Evolutionary conservation across 2,113 vertebrate species (phyloP), one percentile per base, ranked within the genome.

Genomic region (Sakesphorus luctuosus): DNA sequence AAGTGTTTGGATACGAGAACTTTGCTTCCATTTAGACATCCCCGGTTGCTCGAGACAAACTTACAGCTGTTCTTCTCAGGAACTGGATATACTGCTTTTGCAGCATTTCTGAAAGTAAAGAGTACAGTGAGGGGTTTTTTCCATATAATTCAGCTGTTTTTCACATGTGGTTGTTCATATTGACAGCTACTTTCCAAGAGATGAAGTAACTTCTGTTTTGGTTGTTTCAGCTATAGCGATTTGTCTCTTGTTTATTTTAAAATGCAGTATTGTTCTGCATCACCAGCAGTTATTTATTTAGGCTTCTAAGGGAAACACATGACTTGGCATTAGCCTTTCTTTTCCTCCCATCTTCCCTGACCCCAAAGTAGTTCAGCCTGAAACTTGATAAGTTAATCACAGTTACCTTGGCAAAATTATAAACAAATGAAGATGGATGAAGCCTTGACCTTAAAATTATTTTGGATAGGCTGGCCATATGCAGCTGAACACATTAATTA

Each of bases 321-420:
- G 74, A 65, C 44, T 90, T 90, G 12, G 46, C 84, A 17, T 87
- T 92, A 94, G 67, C 52, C 56, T 96, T 93, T 91, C 79, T 88
- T 84, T 80, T 76, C 73, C 21, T 92, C 6, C 38, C 3, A 2
- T 79, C 65, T 94, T 71, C 29, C n/a, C 72, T 74, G 85, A 88
- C 68, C 83, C 83, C 43, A 13, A 44, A 92, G 79, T 58, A 84
- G 68, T 84, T 93, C 74, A 75, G 69, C n/a, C 71, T 83, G 91
- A 92, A 89, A 96, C 56, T 87, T 77, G 82, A 10, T 84, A 88
- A 89, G 76, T 87, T 81, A 91, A 90, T 96, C 7, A 0, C 58
- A 72, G 95, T 94, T 96, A 94, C 84, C 69, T 78, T 94, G 79
- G 87, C 84, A 96, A 94, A 89, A 75, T 84, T 52, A 74, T 81